Conservation (phyloP, 2,113 vertebrate species). For the Archocentrus centrarchus region DNA sequence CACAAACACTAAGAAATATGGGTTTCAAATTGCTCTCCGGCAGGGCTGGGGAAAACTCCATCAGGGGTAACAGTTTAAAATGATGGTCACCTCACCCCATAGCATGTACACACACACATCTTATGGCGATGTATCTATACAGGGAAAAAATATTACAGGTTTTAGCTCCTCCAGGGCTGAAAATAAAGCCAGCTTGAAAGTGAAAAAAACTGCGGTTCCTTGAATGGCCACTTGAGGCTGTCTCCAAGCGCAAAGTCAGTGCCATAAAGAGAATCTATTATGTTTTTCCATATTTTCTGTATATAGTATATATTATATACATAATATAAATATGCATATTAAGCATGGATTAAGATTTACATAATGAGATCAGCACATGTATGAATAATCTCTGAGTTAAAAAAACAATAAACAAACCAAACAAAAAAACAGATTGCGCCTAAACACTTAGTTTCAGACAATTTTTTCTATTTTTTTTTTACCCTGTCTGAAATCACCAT, state of each 20-base stretch:
- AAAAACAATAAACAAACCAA: no score
- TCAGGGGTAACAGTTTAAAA: constrained; percentile 20
- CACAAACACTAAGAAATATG: constrained; percentile 30
- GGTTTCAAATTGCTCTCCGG: constrained; percentile 22
- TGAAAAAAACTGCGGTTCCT: background rate
- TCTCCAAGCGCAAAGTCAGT: background rate
- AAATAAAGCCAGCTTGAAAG: background rate
- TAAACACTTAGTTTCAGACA: background rate
- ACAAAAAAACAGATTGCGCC: no score
- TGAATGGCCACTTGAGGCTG: constrained; percentile 5
- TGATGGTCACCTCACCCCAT: background rate
- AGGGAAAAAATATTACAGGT: constrained; percentile 3
- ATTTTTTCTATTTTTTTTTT: no score
- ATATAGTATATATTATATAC: background rate
- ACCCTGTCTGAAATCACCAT: background rate
- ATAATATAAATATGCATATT: no score
- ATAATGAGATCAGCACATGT: no score
- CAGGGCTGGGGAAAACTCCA: constrained; percentile 13
- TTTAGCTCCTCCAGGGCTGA: background rate
- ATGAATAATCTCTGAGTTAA: no score
- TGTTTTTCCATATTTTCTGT: background rate
- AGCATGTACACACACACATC: constrained; percentile 15
- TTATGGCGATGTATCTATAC: background rate
- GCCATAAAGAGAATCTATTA: no score
- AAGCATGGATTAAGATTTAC: no score